Base-by-base conservation (phyloP, 64 coral and sea anemone genomes). In the Porites australiensis region DNA sequence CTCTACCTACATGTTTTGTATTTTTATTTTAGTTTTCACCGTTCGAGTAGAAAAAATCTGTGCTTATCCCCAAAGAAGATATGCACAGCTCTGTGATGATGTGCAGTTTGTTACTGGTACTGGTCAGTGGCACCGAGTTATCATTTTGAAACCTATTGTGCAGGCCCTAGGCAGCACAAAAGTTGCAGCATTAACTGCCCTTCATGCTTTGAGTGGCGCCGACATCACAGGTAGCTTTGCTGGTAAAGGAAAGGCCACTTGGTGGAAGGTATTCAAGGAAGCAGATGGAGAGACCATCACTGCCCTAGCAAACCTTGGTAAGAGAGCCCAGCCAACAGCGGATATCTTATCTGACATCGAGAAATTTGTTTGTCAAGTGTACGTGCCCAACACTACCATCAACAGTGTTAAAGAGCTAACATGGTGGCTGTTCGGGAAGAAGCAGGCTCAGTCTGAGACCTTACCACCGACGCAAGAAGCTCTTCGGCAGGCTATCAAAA, bases 381-480 rank as follows among this genome's bases (percentile, higher is more conserved):
- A 79, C 16, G 9, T 66, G 7, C 62, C 27, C 7, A 78, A 66
- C 9, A 90, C 76, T 2, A 12, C 6, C 44, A 65, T 68, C 10
- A 23, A 62, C 13, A 66, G 68, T 15, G 75, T 90, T 8, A 79
- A 81, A 43, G 88, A 80, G 50, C 27, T 90, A 8, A 50, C 62
- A 80, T 90, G 62, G 62, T 79, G 73, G 57, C 73, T 89, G 15
- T 89, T 89, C 73, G 55, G 53, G 73, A 90, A 67, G 21, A 90
- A 90, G 62, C 76, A 80, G 48, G 44, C 75, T 18, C 70, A 88
- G 83, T 89, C 87, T 45, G 88, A 89, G 88, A 81, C 67, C 4
- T 67, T 91, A 59, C 89, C 89, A 16, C 89, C 77, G 15, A 91
- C 89, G 58, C 46, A 16, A 58, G n/a, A 64, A 13, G 77, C 77